Evolutionary conservation across 53 echinoderm and acorn worm species (phyloP).

Genomic region (Stichopus horrens): DNA sequence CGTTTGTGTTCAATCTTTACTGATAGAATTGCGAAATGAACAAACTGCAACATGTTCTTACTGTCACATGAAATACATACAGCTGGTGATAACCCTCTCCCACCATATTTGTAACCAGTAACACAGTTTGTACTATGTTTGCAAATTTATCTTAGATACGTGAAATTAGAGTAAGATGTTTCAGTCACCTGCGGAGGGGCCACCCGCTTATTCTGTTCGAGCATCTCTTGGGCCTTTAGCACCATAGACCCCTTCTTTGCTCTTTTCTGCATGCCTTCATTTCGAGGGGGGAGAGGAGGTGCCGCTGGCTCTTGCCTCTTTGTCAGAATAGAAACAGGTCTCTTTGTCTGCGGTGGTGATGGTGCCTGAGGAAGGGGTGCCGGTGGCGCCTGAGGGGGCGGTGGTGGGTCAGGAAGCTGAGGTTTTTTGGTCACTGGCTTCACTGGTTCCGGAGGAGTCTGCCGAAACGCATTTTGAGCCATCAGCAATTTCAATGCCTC

Average conservation of each 20-base stretch:
- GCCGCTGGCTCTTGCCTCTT: conserved; percentile 16
- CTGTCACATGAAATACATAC: no score
- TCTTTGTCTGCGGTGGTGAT: neutral
- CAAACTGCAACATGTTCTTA: no score
- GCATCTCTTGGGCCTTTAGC: neutral
- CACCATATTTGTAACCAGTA: no score
- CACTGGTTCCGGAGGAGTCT: conserved; percentile 44
- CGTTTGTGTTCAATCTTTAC: no score
- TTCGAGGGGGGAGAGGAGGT: conserved; percentile 58
- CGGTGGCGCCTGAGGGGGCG: conserved; percentile 22
- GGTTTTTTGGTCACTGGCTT: neutral
- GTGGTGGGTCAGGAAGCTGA: conserved; percentile 2
- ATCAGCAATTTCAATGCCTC: conserved; percentile 57
- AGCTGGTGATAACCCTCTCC: no score
- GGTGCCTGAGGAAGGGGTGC: conserved; percentile 50
- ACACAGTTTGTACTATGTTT: no score
- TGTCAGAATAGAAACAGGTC: neutral
- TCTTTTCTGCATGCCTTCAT: neutral
- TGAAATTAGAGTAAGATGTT: no score
- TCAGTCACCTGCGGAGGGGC: neutral
- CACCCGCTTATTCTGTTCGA: neutral
- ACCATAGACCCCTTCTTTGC: conserved; percentile 43
- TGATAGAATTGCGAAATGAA: no score
- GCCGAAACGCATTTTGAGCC: conserved; percentile 25
- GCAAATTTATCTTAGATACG: no score